A percentile compares a stretch with the other conserved stretches of the same genome.
Conservation (phyloP, 1,140 invertebrate species). For the Drosophila carrolli region DNA sequence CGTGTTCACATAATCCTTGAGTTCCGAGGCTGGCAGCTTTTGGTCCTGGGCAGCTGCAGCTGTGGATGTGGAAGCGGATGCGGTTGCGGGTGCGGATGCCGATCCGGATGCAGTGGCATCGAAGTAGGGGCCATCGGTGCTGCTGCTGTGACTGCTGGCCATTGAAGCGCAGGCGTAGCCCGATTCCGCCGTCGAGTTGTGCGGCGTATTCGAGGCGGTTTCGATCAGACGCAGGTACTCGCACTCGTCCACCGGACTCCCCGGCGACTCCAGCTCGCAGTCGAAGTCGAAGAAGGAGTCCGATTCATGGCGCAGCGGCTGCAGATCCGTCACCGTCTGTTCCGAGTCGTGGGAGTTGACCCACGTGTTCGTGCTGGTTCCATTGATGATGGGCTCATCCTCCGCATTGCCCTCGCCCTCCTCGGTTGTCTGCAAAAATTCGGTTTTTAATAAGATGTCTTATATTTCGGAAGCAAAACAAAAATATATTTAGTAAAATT, state of each 20-base stretch:
- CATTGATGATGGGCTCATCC: constrained; percentile 82
- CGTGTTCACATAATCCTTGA: constrained; percentile 38
- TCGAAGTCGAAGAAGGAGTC: constrained; percentile 87
- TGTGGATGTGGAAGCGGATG: constrained; percentile 46
- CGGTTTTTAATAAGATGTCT: neutral
- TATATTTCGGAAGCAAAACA: neutral
- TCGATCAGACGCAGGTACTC: constrained; percentile 85
- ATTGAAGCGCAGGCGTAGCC: constrained; percentile 85
- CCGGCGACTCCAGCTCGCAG: constrained; percentile 87
- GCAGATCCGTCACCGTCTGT: constrained; percentile 81
- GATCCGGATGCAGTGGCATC: constrained; percentile 80
- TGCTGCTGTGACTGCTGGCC: constrained; percentile 80
- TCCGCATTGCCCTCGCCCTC: constrained; percentile 62
- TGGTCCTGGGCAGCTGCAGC: constrained; percentile 17
- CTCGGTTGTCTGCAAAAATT: constrained; percentile 62
- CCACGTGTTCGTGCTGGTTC: constrained; percentile 74
- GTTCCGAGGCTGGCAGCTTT: constrained; percentile 34
- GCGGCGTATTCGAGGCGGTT: constrained; percentile 84
- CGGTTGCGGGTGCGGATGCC: constrained; percentile 18
- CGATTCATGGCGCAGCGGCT: constrained; percentile 85
- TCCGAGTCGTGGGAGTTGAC: constrained; percentile 67
- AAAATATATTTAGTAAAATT: neutral
- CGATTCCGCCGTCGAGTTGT: constrained; percentile 85
- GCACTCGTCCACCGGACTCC: constrained; percentile 88
- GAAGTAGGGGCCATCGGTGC: constrained; percentile 86